phyloP scores from a whole-genome alignment of 2,888 invertebrate genomes.

The Drosophila robusta region DNA sequence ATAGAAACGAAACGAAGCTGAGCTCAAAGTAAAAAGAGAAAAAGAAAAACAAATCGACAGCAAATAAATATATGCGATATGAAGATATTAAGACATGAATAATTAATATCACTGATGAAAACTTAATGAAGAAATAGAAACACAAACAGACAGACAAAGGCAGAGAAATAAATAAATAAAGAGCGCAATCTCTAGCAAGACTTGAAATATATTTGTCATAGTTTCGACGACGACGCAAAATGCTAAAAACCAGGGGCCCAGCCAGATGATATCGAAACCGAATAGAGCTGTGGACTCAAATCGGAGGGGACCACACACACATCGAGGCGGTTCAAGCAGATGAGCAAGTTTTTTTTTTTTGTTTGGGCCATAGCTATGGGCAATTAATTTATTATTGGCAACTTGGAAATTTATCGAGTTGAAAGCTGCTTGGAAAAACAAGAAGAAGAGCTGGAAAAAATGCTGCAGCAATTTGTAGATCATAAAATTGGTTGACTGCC shows the following conservation, averaged over 20 bases:
- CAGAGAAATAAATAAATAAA: constrained; percentile 48
- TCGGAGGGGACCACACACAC: constrained; percentile 28
- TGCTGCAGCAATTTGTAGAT: constrained; percentile 72
- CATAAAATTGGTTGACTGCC: constrained; percentile 63
- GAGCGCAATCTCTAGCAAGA: constrained; percentile 62
- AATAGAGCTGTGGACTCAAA: constrained; percentile 7
- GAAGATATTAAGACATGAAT: constrained; percentile 81
- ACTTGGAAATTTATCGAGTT: constrained; percentile 72
- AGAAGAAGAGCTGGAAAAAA: constrained; percentile 42
- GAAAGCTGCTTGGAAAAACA: constrained; percentile 29
- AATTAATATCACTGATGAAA: constrained; percentile 82
- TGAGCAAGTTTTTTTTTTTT: constrained; percentile 44
- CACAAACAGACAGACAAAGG: constrained; percentile 28
- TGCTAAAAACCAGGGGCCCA: constrained; percentile 71
- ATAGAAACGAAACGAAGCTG: constrained; percentile 60
- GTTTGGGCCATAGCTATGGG: constrained; percentile 33
- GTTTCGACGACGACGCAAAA: constrained; percentile 67
- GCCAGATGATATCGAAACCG: constrained; percentile 21
- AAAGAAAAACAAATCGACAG: constrained; percentile 45
- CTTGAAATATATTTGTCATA: constrained; percentile 82
- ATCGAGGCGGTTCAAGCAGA: constrained; percentile 20
- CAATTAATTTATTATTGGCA: constrained; percentile 80
- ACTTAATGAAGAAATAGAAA: constrained; percentile 81
- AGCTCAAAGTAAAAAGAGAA: constrained; percentile 17
- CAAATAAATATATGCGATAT: constrained; percentile 71